phyloP scores from a whole-genome alignment of 2,888 invertebrate species.

The Morpho helenor region DNA sequence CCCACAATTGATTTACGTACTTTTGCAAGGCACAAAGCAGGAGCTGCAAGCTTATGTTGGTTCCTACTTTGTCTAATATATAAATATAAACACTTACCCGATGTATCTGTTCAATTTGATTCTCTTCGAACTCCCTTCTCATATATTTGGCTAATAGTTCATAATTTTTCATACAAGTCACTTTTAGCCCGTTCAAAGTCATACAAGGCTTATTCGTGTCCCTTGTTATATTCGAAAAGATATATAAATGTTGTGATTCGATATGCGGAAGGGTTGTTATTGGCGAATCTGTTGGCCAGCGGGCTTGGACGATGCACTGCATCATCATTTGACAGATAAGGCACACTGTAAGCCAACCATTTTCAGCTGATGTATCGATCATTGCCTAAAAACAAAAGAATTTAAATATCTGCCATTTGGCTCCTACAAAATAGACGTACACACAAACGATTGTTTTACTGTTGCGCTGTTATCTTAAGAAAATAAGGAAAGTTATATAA shows the following conservation, averaged over 20 bases:
- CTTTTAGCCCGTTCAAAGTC: slow-evolving; percentile 80
- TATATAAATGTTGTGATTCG: slow-evolving; percentile 80
- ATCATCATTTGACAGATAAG: slow-evolving; percentile 87
- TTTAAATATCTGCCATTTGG: not conserved
- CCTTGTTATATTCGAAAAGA: slow-evolving; percentile 75
- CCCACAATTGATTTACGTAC: too few species aligned
- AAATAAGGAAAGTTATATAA: too few species aligned
- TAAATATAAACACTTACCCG: slow-evolving; percentile 62
- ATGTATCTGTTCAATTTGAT: slow-evolving; percentile 83
- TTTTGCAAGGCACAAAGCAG: too few species aligned
- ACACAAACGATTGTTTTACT: too few species aligned
- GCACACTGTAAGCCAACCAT: slow-evolving; percentile 92
- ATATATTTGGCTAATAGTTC: slow-evolving; percentile 81
- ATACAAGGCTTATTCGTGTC: slow-evolving; percentile 56
- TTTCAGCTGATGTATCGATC: slow-evolving; percentile 95
- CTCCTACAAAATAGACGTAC: too few species aligned
- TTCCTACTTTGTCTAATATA: too few species aligned
- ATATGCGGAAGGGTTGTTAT: slow-evolving; percentile 89
- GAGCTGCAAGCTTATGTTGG: too few species aligned
- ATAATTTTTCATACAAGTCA: slow-evolving; percentile 74
- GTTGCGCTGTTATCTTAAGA: too few species aligned
- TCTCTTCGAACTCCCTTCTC: slow-evolving; percentile 81
- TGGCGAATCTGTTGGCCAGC: slow-evolving; percentile 89
- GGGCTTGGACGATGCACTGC: slow-evolving; percentile 95
- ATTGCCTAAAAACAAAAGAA: slow-evolving; percentile 85